Evolutionary conservation across 2,113 vertebrate species (phyloP), one percentile per base, ranked within the genome.

Genomic region (Corythaixoides concolor): DNA sequence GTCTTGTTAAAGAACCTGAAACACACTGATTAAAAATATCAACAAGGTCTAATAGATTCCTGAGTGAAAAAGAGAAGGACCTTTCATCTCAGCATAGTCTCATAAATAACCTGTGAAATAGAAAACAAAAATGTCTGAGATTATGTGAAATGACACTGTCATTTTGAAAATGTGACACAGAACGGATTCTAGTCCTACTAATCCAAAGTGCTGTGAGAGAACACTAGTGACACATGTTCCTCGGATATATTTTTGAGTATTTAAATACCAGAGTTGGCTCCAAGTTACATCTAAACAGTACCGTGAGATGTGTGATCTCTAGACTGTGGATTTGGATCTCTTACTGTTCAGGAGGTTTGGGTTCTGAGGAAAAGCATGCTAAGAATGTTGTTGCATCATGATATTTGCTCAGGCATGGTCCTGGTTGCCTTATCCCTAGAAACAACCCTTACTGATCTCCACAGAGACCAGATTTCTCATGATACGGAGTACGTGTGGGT

Each of bases 311-410:
- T 87, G 52, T 82, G 39, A 60, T 84, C 43, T 68, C 49, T 63
- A 8, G 22, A 45, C 53, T 56, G 32, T 28, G 62, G 35, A 58
- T 96, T 82, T 87, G 66, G 33, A 87, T 89, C 56, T 15, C 27
- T 89, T 37, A 28, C 52, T 62, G 33, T 72, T 95, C 13, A 32
- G 41, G 59, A 95, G 53, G 32, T 93, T 56, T 83, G 64, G n/a
- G 26, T 85, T 78, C 68, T 64, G 80, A 89, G 33, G 62, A 84
- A 87, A 89, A 89, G 91, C 89, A 73, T 75, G 47, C 45, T 68
- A 72, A 90, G 88, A 89, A 95, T 78, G 56, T 62, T 75, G 6
- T 75, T 93, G 72, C 85, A 84, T 90, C 90, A 70, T 92, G 62
- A 49, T 80, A 58, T 79, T 88, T 96, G 73, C 74, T 87, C 49